These are phyloP conservation scores for Leptatherina wallacei DNA, from an alignment of 2,797 vertebrate species.

Conservation along the genomic window DNA sequence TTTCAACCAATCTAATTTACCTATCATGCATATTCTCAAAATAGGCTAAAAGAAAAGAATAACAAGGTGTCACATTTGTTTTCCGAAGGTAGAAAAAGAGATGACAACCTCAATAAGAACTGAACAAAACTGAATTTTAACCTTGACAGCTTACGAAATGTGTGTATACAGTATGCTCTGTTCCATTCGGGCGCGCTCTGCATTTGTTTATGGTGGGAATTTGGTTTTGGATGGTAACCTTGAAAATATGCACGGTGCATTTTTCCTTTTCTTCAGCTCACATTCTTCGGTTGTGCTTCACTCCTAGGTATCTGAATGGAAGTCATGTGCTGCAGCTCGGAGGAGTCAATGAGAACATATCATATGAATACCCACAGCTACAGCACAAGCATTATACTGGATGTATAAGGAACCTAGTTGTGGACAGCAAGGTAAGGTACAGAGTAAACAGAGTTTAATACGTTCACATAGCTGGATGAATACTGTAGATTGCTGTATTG, in stretches of 20 bases:
- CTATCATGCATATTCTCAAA: conserved; percentile 32
- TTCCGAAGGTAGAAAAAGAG: conserved; percentile 32
- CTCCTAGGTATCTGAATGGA: conserved; percentile 81
- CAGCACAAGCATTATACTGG: conserved; percentile 85
- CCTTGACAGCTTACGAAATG: conserved; percentile 26
- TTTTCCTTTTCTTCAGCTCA: conserved; percentile 17
- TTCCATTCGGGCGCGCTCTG: conserved; percentile 3
- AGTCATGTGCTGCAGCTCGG: conserved; percentile 87
- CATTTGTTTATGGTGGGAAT: conserved; percentile 15
- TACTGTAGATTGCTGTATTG: not conserved
- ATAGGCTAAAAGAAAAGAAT: conserved; percentile 21
- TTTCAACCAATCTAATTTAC: conserved; percentile 30
- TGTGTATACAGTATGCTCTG: not conserved
- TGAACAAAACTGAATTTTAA: conserved; percentile 46
- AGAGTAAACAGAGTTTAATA: not conserved
- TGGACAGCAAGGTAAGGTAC: conserved; percentile 86
- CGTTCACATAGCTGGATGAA: conserved; percentile 4
- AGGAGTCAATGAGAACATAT: conserved; percentile 82
- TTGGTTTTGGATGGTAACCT: conserved; percentile 42
- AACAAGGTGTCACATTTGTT: conserved; percentile 53
- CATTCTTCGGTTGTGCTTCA: conserved; percentile 19
- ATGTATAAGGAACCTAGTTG: conserved; percentile 84
- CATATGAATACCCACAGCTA: conserved; percentile 84
- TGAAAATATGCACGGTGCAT: not conserved
- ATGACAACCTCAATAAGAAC: conserved; percentile 36